Conservation (phyloP, 1,140 invertebrate genomes). For the Drosophila melanica region DNA sequence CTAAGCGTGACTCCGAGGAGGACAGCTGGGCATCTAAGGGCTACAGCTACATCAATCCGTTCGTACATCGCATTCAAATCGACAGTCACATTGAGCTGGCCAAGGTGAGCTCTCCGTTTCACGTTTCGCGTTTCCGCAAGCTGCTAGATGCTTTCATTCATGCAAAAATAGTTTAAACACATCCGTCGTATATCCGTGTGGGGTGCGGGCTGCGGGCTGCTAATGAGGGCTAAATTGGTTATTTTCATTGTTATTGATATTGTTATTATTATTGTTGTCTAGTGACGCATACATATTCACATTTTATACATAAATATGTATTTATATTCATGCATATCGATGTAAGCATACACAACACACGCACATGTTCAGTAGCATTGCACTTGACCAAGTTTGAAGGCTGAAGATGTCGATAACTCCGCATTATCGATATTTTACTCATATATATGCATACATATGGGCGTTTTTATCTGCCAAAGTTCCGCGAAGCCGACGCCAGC, state of each 20-base stretch:
- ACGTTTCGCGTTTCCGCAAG: conserved; percentile 6
- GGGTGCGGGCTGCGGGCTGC: not conserved
- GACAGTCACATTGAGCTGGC: conserved; percentile 93
- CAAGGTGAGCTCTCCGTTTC: conserved; percentile 87
- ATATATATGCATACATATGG: not conserved
- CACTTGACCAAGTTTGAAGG: conserved; percentile 14
- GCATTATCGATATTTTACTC: conserved; percentile 24
- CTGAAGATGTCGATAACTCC: conserved; percentile 25
- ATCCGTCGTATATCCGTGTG: conserved; percentile 1
- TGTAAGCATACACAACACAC: not conserved
- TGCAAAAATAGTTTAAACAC: conserved; percentile 37
- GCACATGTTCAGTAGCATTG: not conserved
- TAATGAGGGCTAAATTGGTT: not conserved
- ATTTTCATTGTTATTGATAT: not conserved
- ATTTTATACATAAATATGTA: conserved; percentile 14
- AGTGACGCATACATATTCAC: conserved; percentile 3
- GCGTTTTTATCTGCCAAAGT: conserved; percentile 45
- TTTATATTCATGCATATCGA: no score
- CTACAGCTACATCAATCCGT: conserved; percentile 88
- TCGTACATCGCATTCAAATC: conserved; percentile 92
- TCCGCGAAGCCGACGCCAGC: conserved; percentile 24
- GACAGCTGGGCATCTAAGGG: conserved; percentile 85
- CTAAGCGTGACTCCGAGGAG: conserved; percentile 74
- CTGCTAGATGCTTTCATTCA: conserved; percentile 47
- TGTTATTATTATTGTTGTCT: conserved; percentile 19